Conservation (phyloP, 2,113 vertebrate genomes). For the Odobenus rosmarus region DNA sequence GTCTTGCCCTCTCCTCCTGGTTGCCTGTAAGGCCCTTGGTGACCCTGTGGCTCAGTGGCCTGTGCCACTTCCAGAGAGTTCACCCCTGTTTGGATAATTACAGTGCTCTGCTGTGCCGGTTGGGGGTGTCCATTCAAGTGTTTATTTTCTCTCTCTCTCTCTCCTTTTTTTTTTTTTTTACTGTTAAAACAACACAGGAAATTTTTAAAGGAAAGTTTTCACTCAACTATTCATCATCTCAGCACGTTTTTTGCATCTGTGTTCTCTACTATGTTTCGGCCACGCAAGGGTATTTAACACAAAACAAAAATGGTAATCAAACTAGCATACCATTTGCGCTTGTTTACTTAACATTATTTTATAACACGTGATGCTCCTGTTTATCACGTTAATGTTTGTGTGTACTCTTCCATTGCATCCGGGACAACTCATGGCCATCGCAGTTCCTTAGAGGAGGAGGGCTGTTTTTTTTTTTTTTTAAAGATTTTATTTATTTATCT, state of each 20-base stretch:
- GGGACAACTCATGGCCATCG: neutral
- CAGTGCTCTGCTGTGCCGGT: neutral
- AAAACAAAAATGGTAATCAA: constrained; percentile 36
- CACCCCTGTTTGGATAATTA: neutral
- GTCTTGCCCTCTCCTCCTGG: neutral
- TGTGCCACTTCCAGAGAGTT: neutral
- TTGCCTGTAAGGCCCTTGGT: neutral
- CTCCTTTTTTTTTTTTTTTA: neutral
- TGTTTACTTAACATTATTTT: neutral
- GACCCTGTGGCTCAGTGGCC: neutral
- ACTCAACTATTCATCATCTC: neutral
- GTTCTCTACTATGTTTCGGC: neutral
- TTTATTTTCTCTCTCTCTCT: neutral
- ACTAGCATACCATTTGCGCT: neutral
- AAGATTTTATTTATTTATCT: no score
- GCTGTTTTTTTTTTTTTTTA: neutral
- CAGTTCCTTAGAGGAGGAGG: neutral
- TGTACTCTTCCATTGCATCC: neutral
- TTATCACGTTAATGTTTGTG: neutral
- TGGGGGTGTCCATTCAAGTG: neutral
- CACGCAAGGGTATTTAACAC: constrained; percentile 12
- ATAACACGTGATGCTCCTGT: neutral
- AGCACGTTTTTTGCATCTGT: neutral
- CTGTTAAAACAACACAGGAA: constrained; percentile 45
- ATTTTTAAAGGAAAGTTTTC: constrained; percentile 41